Evolutionary conservation across 2,888 invertebrate genomes (phyloP), one percentile per base, ranked within the genome.

Genomic region (Callimorpha dominula): DNA sequence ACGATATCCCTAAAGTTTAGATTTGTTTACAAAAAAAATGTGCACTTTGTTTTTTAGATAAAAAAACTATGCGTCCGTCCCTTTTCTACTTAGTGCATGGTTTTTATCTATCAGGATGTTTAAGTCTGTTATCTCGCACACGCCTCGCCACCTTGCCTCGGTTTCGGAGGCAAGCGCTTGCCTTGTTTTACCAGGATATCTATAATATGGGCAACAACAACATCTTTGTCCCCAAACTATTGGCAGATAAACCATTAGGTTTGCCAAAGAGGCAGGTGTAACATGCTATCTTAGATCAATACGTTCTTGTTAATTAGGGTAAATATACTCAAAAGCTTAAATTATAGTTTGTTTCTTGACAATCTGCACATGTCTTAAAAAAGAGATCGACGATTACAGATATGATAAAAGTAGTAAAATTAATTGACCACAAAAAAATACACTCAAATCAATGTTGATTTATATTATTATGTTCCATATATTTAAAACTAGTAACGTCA

Each of bases 101-200:
- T 92, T 92, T 89, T 87, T 91, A 88, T 92, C 90, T 85, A 83
- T 86, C 91, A 92, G 94, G 95, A 94, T 94, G 95, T 95, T 95
- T 93, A 91, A 90, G 89, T 89, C 87, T 90, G 92, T 94, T 95
- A 95, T 95, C 95, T 92, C 88, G 94, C 94, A 92, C 95, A 92
- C 94, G 94, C 93, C 90, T 89, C 82, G 83, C 90, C 94, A 94
- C 95, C 95, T 94, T 94, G 94, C 92, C 83, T 81, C 79, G 77
- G 81, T 82, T 85, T 85, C 89, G 86, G 90, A 85, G 89, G 90
- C 88, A 86, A 83, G 79, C 87, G 86, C 88, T 85, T 79, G 78
- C 86, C 80, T 76, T 87, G 88, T 91, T 91, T 88, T 86, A 89
- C 86, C 87, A 85, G 81, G 85, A 84, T 88, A 89, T 89, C 91